These are phyloP conservation scores for Silurus aristotelis DNA, from an alignment of 2,797 vertebrate species.

Conservation along the genomic window DNA sequence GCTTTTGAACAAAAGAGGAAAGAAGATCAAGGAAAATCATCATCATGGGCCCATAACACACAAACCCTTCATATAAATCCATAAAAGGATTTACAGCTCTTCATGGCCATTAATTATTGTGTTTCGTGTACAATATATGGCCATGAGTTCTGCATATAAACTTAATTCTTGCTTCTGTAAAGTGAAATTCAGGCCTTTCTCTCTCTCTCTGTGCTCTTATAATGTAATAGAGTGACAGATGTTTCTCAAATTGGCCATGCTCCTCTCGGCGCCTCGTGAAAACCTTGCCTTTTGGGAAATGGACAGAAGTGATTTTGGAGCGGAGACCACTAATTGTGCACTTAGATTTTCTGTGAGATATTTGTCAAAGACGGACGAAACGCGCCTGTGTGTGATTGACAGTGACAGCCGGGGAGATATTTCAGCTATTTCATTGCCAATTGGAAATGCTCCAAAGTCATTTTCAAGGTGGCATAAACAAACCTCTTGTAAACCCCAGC, in stretches of 20 bases:
- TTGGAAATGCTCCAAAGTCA: constrained; percentile 44
- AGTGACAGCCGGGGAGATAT: constrained; percentile 43
- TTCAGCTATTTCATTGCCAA: constrained; percentile 41
- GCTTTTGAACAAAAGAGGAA: neutral
- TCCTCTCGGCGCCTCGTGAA: constrained; percentile 48
- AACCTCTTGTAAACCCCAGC: constrained; percentile 9
- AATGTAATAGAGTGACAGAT: constrained; percentile 83
- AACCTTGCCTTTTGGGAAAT: constrained; percentile 51
- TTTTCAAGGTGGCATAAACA: constrained; percentile 36
- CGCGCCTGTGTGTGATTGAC: constrained; percentile 49
- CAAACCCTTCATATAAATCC: neutral
- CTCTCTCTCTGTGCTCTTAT: constrained; percentile 72
- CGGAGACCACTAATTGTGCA: constrained; percentile 54
- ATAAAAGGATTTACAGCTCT: neutral
- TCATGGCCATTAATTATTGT: neutral
- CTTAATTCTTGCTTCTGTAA: constrained; percentile 36
- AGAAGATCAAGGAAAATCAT: neutral
- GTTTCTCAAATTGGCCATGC: constrained; percentile 76
- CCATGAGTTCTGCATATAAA: neutral
- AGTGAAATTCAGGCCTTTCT: constrained; percentile 62
- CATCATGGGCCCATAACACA: neutral
- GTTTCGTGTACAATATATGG: neutral
- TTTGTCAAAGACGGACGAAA: constrained; percentile 54
- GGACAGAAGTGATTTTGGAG: constrained; percentile 52
- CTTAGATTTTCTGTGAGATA: constrained; percentile 54